These are phyloP conservation scores for Chrysogorgia sp. DNA, from an alignment of 92 coral and sea anemone genomes.

Conservation along the genomic window DNA sequence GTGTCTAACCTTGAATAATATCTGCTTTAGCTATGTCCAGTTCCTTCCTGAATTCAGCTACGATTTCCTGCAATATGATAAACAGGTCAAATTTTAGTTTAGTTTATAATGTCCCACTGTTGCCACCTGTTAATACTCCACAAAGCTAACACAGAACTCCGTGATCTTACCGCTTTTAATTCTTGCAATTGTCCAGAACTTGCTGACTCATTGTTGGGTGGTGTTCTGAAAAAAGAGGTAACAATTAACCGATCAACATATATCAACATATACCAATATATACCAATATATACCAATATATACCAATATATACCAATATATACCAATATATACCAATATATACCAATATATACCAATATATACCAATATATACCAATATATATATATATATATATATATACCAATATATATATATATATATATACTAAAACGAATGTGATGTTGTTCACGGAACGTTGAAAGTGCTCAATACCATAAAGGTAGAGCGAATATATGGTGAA, in stretches of 20 bases:
- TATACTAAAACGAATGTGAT: no score
- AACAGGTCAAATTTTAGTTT: background rate
- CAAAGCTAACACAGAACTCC: background rate
- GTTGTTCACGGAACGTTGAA: no score
- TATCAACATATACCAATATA: background rate
- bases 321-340: no score
- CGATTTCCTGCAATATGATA: slow-evolving; percentile 60
- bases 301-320: no score
- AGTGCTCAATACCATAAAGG: no score
- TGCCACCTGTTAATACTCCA: no score
- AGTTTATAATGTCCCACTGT: background rate
- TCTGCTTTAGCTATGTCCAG: slow-evolving; percentile 81
- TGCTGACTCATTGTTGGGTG: slow-evolving; percentile 60
- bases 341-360: no score
- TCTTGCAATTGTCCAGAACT: slow-evolving; percentile 78
- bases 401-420: no score
- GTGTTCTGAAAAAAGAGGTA: slow-evolving; percentile 19
- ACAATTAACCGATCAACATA: background rate
- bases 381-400: no score
- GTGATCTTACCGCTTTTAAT: slow-evolving; percentile 67
- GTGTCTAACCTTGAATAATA: slow-evolving; percentile 82
- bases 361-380: no score
- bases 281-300: slow-evolving; percentile 9
- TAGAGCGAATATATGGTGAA: no score
- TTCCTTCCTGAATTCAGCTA: slow-evolving; percentile 81